Base-by-base conservation (phyloP, 1,140 invertebrate species). In the Dysdera silvatica region DNA sequence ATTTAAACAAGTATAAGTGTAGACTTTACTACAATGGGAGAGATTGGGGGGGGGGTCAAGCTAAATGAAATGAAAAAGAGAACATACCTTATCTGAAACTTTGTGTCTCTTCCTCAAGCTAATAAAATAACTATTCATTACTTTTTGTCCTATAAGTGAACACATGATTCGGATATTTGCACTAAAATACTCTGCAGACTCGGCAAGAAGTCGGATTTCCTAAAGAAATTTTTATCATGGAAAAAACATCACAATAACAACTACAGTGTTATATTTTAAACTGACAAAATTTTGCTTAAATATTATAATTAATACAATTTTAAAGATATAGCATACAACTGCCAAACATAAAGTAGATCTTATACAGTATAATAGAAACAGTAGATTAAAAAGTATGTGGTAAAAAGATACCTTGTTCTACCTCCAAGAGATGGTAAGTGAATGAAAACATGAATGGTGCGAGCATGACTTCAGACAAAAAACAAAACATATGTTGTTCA, bases 161-260 rank as follows among this genome's bases (percentile, higher is more conserved):
- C 86, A 84, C 12, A 93, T 74, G 33, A 80, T 71, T 49, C 74
- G 78, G 3, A 86, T 76, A 3, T 82, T 82, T 0, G 84, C 85
- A 74, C 88, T 91, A 73, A 85, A 93, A 0, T 82, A 83, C 71
- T 91, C 87, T 0, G 88, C 91, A 2, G 84, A 85, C 68, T 85
- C 80, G 0, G 84, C 83, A 16, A 92, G 68, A 61, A 82, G 82
- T 56, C 77, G 78, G 5, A 88, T 79, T 76, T 90, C 86, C 72
- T 82, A 76, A 61, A 85, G 76, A 41, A 84, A 80, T 41, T 81
- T 53, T 47, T 32, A 55, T 33, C n/a, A n/a, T n/a, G n/a, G n/a
- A n/a, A n/a, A 48, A 49, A 64, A 55, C 60, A 29, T 61, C 28
- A n/a, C 35, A 37, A n/a, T 37, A 37, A 37, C 10, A 37, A 37